Percentiles rank a stretch among this genome's conserved stretches.
Conservation (phyloP, 2,888 invertebrate genomes). For the Odontomyia ornata region DNA sequence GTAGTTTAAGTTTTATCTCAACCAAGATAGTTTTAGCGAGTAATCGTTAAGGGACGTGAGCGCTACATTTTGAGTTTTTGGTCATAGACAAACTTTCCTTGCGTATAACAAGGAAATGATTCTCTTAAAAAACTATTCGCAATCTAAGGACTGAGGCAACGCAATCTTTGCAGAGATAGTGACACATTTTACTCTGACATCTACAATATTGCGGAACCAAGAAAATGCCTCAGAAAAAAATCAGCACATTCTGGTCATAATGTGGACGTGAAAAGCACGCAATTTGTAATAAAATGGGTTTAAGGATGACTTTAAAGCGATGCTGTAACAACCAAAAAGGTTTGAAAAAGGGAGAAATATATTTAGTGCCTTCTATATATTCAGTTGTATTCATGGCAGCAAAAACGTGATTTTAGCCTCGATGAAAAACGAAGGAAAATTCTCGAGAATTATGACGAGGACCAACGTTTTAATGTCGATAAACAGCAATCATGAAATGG, state of each 20-base stretch:
- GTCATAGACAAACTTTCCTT: neutral
- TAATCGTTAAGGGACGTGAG: too few relatives aligned
- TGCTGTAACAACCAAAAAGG: neutral
- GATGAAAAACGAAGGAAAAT: neutral
- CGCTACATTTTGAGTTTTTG: neutral
- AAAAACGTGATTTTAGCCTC: slow-evolving; percentile 12
- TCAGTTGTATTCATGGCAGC: too few relatives aligned
- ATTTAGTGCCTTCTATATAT: too few relatives aligned
- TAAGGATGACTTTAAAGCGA: slow-evolving; percentile 31
- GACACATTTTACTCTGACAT: neutral
- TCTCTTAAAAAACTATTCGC: neutral
- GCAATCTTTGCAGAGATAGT: neutral
- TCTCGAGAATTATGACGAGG: neutral
- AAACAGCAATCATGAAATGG: slow-evolving; percentile 32
- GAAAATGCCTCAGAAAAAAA: neutral
- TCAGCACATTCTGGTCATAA: slow-evolving; percentile 8
- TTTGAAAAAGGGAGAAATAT: neutral
- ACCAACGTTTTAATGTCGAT: slow-evolving; percentile 8
- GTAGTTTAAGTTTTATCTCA: too few relatives aligned
- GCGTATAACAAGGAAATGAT: neutral
- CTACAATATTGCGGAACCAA: neutral
- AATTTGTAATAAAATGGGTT: slow-evolving; percentile 36
- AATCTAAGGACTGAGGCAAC: neutral
- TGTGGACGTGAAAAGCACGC: slow-evolving; percentile 1
- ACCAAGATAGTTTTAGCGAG: too few relatives aligned